Conservation (phyloP, 1,140 invertebrate species). For the Bombus pyrosoma region DNA sequence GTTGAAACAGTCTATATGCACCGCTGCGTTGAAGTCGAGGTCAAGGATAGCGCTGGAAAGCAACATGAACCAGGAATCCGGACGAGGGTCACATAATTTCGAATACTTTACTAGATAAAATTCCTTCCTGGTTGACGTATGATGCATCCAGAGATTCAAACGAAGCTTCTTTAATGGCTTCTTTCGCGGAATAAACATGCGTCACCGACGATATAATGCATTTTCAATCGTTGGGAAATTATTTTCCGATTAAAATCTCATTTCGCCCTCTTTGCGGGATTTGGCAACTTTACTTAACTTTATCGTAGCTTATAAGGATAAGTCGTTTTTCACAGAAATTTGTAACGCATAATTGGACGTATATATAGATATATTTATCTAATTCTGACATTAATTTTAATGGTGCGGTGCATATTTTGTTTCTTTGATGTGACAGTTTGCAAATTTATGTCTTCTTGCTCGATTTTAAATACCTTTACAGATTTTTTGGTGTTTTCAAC, state of each 20-base stretch:
- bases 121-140: neutral
- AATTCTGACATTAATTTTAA: too few relatives aligned
- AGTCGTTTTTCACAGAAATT: neutral
- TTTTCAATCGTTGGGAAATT: neutral
- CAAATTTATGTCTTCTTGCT: too few relatives aligned
- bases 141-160: neutral
- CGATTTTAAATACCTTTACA: too few relatives aligned
- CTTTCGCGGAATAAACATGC: neutral
- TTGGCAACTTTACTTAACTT: too few relatives aligned
- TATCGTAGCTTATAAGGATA: neutral
- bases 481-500: too few relatives aligned
- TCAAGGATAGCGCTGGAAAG: slow-evolving; percentile 24
- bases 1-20: neutral
- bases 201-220: neutral
- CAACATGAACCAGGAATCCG: slow-evolving; percentile 19
- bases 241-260: neutral
- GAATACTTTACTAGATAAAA: slow-evolving; percentile 29
- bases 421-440: too few relatives aligned
- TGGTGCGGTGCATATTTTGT: too few relatives aligned
- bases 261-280: neutral
- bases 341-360: neutral
- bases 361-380: too few relatives aligned
- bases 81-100: slow-evolving; percentile 6
- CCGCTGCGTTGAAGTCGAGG: neutral
- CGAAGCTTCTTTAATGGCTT: neutral